Percentiles rank a stretch among this genome's conserved stretches.
Conservation (phyloP, 1,140 invertebrate species). For the Pseudomyrmex cubaensis region DNA sequence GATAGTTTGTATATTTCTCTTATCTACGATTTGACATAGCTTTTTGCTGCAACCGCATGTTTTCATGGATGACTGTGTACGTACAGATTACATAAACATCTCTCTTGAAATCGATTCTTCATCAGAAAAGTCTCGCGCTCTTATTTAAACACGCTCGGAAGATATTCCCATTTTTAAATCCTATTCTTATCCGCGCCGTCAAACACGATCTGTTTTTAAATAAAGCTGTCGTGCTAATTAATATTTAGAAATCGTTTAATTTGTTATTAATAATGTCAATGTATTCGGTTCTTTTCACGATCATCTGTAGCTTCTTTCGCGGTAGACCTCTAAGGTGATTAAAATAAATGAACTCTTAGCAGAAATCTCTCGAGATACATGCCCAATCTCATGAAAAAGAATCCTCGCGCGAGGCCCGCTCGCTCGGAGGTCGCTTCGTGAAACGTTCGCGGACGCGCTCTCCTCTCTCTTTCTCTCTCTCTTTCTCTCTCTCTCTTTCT, state of each 20-base stretch:
- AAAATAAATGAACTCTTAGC: constrained; percentile 6
- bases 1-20: constrained; percentile 22
- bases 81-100: constrained; percentile 30
- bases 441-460: constrained; percentile 69
- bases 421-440: constrained; percentile 67
- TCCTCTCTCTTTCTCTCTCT: background rate
- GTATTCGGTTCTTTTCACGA: too few species aligned
- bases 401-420: constrained; percentile 20
- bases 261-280: too few species aligned
- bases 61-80: background rate
- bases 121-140: constrained; percentile 37
- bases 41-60: background rate
- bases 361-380: background rate
- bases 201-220: background rate
- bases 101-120: constrained; percentile 28
- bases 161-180: constrained; percentile 1
- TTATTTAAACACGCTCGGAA: constrained; percentile 2
- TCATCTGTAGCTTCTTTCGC: background rate
- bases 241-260: background rate
- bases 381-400: constrained; percentile 4
- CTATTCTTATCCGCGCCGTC: too few species aligned
- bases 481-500: constrained; percentile 33
- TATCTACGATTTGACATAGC: background rate
- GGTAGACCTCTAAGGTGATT: background rate
- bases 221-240: background rate